Conservation (phyloP, 2,888 invertebrate species). For the Cactoblastis cactorum region DNA sequence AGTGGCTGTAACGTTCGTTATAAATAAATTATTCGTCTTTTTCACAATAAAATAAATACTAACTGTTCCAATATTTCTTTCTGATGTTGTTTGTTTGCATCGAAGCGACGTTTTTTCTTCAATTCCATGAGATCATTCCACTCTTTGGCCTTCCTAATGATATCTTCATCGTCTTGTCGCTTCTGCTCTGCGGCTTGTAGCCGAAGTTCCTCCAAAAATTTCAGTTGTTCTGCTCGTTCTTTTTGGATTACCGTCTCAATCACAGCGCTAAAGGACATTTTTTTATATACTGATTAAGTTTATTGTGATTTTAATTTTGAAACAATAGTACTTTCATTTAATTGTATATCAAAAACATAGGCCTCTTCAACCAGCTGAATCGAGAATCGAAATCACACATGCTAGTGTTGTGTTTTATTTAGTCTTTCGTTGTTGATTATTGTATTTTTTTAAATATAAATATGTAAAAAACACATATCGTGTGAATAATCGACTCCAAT, state of each 20-base stretch:
- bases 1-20: no score
- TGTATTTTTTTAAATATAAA: no score
- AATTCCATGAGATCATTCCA: constrained; percentile 49
- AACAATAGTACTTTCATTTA: no score
- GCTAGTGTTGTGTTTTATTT: no score
- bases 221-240: constrained; percentile 59
- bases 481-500: no score
- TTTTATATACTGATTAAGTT: no score
- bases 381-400: no score
- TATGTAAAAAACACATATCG: no score
- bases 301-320: neutral
- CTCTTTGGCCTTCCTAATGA: constrained; percentile 50
- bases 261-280: constrained; percentile 52
- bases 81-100: constrained; percentile 57
- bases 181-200: constrained; percentile 44
- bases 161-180: constrained; percentile 46
- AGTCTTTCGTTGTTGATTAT: no score
- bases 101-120: constrained; percentile 40
- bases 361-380: no score
- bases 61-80: constrained; percentile 60
- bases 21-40: no score
- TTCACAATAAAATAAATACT: constrained; percentile 25
- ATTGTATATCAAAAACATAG: no score
- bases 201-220: constrained; percentile 51
- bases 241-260: constrained; percentile 65